Evolutionary conservation across 1,140 invertebrate genomes (phyloP), one percentile per base, ranked within the genome.

Genomic region (Rhyzopertha dominica): DNA sequence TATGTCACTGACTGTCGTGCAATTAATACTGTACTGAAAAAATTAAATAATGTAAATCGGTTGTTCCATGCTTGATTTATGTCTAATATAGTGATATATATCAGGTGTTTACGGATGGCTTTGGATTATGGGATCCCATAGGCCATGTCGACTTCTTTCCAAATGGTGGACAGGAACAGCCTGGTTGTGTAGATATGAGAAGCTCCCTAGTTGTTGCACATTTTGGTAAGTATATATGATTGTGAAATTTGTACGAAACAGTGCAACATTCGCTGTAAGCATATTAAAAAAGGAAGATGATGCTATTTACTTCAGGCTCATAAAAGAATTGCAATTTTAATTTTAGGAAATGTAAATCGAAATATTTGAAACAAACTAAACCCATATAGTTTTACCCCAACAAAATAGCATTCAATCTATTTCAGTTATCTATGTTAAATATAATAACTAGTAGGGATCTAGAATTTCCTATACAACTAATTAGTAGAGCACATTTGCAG

Each of bases 141-240:
- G 66, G 66, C 12, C 76, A 86, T 50, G 72, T 83, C 0, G 85
- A 89, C 58, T 85, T 85, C 62, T 88, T 80, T 48, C 78, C 80
- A 0, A 88, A 88, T 51, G 84, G 84, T 9, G 85, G 84, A 1
- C 67, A 71, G 29, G 67, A 77, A 40, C 85, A 89, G 59, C 82
- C 84, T 0, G 84, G 84, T 0, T 87, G 85, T 48, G 52, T 24
- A 5, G 68, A 72, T 54, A 50, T 53, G 1, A 58, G 52, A 49
- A 60, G 56, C 17, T 66, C 65, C 13, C 56, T 67, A 7, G 56
- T 70, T 23, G 53, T 61, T 1, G 54, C 64, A 13, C 56, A 58
- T 54, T 62, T 68, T 35, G 63, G 65, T 66, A 51, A 46, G 39
- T 32, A 31, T 17, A 20, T 4, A n/a, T n/a, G n/a, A n/a, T n/a